Evolutionary conservation across 2,888 invertebrate genomes (phyloP), one percentile per base, ranked within the genome.

Genomic region (Drosophila melanosoma): DNA sequence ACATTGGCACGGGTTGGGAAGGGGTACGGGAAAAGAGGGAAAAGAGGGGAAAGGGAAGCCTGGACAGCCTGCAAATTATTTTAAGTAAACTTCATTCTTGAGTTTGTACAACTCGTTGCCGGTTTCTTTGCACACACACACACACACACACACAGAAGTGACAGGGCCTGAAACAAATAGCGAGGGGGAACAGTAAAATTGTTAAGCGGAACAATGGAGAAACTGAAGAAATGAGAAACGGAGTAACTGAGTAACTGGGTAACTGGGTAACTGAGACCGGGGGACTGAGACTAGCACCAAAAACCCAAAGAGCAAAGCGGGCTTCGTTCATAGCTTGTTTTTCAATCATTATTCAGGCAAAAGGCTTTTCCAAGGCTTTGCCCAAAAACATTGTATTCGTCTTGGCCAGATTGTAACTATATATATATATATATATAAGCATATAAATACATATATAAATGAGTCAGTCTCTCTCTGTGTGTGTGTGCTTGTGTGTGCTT

Each of bases 291-390:
- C 40, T 23, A n/a, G 33, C 32, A 45, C 29, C 33, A 49, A 68
- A 60, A 54, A 23, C 45, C 56, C 48, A 40, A 51, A 63, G 58
- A 51, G 49, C 45, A 48, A 48, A 64, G 74, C 52, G 36, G 32
- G 64, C 57, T 68, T 52, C 63, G 72, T 78, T 75, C 74, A 69
- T 81, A 81, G 88, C 90, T 90, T 87, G 90, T 88, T 87, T 84
- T 90, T 90, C 90, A 88, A 87, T 90, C 89, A 89, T 87, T 87
- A 90, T 88, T 89, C 90, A 85, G 88, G 82, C 81, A 81, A 81
- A 89, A 89, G 88, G 88, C 83, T 86, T 86, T 86, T 66, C 70
- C 73, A 75, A 79, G 87, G 82, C 80, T 89, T 86, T 84, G 66
- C 83, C 80, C 74, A 64, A 76, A 83, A 82, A 82, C 86, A 84